A percentile compares a stretch with the other conserved stretches of the same genome.
Evolutionary conservation across 2,888 invertebrate species (phyloP).

Genomic region (Dasypolia templi): DNA sequence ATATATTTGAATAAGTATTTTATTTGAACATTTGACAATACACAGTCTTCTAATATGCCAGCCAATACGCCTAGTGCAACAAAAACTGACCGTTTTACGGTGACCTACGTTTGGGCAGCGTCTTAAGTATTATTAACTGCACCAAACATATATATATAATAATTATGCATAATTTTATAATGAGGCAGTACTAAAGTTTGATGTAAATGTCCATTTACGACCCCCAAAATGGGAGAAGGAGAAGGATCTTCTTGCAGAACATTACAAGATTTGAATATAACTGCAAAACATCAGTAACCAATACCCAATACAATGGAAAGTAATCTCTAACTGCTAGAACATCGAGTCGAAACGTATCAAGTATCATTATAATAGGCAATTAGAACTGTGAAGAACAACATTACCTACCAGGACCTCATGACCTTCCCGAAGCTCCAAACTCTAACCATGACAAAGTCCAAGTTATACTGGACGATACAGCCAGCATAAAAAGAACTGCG

Average conservation of each 20-base stretch:
- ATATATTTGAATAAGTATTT: too few species aligned
- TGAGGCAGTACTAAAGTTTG: not conserved
- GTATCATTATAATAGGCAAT: constrained; percentile 90
- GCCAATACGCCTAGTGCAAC: too few species aligned
- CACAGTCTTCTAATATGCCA: too few species aligned
- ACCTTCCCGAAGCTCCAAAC: constrained; percentile 24
- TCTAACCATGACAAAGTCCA: constrained; percentile 21
- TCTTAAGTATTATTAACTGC: too few species aligned
- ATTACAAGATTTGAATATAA: not conserved
- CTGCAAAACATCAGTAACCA: constrained; percentile 31
- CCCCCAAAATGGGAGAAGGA: not conserved
- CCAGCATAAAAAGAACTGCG: constrained; percentile 58
- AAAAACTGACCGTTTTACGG: too few species aligned
- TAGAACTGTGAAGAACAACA: constrained; percentile 83
- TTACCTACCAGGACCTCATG: constrained; percentile 61
- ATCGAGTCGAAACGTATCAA: constrained; percentile 78
- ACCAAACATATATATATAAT: too few species aligned
- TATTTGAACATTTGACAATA: too few species aligned
- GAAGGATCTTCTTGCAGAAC: constrained; percentile 9
- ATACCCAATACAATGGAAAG: constrained; percentile 48
- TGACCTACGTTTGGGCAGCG: too few species aligned
- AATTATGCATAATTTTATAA: not conserved
- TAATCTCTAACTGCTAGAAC: constrained; percentile 49
- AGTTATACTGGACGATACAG: constrained; percentile 12
- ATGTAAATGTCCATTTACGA: not conserved